Evolutionary conservation across 2,113 vertebrate genomes (phyloP).

Genomic region (Riparia riparia): DNA sequence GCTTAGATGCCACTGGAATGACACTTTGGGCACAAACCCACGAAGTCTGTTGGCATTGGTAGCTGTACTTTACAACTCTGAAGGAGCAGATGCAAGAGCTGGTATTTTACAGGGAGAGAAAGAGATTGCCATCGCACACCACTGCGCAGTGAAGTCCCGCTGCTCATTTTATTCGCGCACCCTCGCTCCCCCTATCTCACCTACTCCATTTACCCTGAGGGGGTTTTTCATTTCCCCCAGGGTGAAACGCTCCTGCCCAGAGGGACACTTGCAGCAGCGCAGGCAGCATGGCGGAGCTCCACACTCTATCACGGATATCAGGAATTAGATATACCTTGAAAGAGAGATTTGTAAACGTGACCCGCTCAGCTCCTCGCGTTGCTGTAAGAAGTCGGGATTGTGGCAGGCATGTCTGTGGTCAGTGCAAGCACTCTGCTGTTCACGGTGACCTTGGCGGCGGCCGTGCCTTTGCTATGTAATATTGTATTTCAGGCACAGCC

Average conservation of each 20-base stretch:
- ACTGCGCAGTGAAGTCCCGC: not conserved
- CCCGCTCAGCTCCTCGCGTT: fast-evolving
- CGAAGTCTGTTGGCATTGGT: not conserved
- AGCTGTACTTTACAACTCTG: not conserved
- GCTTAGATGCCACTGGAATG: not conserved
- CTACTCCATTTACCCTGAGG: not conserved
- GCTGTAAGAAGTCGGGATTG: not conserved
- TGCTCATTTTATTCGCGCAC: not conserved
- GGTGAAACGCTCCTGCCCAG: not conserved
- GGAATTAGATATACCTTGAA: conserved; percentile 35
- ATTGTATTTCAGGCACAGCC: conserved; percentile 13
- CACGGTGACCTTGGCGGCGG: not conserved
- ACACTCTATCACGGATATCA: not conserved
- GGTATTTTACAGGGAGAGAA: not conserved
- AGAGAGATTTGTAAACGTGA: not conserved
- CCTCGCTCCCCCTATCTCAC: not conserved
- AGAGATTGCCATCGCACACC: not conserved
- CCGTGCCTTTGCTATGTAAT: not conserved
- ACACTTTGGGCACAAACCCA: not conserved
- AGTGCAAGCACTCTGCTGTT: not conserved
- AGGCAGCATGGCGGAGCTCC: not conserved
- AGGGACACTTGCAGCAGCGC: not conserved
- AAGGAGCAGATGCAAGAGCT: not conserved
- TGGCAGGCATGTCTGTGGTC: not conserved
- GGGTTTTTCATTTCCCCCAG: not conserved